phyloP scores from a whole-genome alignment of 2,113 vertebrate genomes.

The Melanotaenia duboulayi region DNA sequence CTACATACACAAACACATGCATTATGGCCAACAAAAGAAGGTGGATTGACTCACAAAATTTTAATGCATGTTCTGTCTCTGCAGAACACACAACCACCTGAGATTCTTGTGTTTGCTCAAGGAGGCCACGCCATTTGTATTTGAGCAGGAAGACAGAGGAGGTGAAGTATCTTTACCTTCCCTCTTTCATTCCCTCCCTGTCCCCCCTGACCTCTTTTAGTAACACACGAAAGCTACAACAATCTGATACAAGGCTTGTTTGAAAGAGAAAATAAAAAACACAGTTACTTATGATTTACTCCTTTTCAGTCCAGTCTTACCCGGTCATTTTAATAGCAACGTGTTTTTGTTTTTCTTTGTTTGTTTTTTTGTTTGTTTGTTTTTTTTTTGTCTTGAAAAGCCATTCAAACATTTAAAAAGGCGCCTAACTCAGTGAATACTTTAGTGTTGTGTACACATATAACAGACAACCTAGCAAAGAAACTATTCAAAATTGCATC shows the following conservation, averaged over 20 bases:
- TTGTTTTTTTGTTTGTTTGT: too few relatives aligned
- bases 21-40: conserved; percentile 13
- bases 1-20: conserved; percentile 7
- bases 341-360: too few relatives aligned
- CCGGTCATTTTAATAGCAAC: too few relatives aligned
- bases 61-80: conserved; percentile 12
- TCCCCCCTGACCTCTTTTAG: neutral
- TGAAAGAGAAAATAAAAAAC: too few relatives aligned
- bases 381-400: too few relatives aligned
- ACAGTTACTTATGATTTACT: too few relatives aligned
- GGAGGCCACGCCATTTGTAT: conserved; percentile 35
- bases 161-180: conserved; percentile 27
- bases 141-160: conserved; percentile 45
- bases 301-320: too few relatives aligned
- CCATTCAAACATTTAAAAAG: too few relatives aligned
- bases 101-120: conserved; percentile 63
- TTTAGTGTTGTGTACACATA: too few relatives aligned
- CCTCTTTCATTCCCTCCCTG: neutral
- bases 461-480: too few relatives aligned
- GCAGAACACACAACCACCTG: conserved; percentile 14
- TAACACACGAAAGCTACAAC: conserved; percentile 1
- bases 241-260: neutral
- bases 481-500: too few relatives aligned
- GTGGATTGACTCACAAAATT: conserved; percentile 38
- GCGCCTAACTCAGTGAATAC: too few relatives aligned